Percentiles rank a stretch among this genome's conserved stretches.
These are phyloP conservation scores for Oreotrochilus melanogaster DNA, from an alignment of 2,113 vertebrate species.

Conservation along the genomic window DNA sequence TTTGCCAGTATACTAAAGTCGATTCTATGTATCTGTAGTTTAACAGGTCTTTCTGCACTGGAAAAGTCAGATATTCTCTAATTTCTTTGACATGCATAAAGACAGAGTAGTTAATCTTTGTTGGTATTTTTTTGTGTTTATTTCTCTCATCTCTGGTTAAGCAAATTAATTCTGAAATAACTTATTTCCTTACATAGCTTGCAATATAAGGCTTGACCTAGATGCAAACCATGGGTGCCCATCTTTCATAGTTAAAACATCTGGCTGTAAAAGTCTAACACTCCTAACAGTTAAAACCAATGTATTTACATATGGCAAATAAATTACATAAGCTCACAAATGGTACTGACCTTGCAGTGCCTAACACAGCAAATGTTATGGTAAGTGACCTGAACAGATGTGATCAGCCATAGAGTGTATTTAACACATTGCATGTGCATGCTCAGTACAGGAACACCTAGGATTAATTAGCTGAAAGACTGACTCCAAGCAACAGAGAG, in stretches of 20 bases:
- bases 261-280: not conserved
- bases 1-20: not conserved
- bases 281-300: not conserved
- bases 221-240: not conserved
- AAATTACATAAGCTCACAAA: constrained; percentile 14
- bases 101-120: not conserved
- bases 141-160: not conserved
- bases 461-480: not conserved
- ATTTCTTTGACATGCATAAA: not conserved
- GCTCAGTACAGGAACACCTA: not conserved
- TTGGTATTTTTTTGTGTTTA: not conserved
- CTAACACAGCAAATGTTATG: not conserved
- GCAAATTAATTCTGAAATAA: not conserved
- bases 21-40: not conserved
- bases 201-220: not conserved
- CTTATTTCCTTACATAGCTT: not conserved
- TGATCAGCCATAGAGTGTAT: not conserved
- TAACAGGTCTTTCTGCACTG: not conserved
- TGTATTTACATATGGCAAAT: not conserved
- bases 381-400: not conserved
- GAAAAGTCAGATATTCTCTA: not conserved
- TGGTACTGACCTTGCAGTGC: not conserved
- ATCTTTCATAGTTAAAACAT: not conserved
- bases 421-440: not conserved
- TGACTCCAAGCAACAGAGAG: not conserved